These are phyloP conservation scores for Oscheius sp. DNA, from an alignment of 2,888 invertebrate species.

Conservation along the genomic window DNA sequence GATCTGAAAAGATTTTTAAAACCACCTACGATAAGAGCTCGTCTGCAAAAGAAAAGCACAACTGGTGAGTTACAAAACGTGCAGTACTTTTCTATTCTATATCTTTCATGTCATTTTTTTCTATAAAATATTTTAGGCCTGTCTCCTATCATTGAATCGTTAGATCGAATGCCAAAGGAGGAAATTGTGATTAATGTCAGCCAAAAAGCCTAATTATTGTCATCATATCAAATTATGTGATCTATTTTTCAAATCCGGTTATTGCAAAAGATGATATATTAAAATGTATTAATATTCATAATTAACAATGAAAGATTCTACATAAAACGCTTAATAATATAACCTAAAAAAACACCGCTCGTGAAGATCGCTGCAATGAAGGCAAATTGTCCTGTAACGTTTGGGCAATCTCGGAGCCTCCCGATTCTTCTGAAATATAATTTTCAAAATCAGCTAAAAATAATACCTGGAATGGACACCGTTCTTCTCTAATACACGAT, in stretches of 20 bases:
- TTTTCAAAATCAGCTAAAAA: background rate
- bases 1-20: no score
- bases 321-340: background rate
- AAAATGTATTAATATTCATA: background rate
- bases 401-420: background rate
- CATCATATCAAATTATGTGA: background rate
- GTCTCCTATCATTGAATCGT: constrained; percentile 4
- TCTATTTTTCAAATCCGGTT: background rate
- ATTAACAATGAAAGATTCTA: background rate
- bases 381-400: background rate
- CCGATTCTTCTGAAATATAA: background rate
- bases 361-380: background rate
- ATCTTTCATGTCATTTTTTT: no score
- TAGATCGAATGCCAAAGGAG: constrained; percentile 26
- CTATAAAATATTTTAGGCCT: background rate
- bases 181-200: constrained; percentile 30
- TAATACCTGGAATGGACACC: background rate
- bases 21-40: background rate
- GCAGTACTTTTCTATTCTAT: no score
- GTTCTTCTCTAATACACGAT: background rate
- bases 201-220: constrained; percentile 2
- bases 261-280: background rate
- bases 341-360: background rate
- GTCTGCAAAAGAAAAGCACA: background rate
- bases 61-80: background rate